Conservation (phyloP, 64 coral and sea anemone genomes). For the Actinia equina region DNA sequence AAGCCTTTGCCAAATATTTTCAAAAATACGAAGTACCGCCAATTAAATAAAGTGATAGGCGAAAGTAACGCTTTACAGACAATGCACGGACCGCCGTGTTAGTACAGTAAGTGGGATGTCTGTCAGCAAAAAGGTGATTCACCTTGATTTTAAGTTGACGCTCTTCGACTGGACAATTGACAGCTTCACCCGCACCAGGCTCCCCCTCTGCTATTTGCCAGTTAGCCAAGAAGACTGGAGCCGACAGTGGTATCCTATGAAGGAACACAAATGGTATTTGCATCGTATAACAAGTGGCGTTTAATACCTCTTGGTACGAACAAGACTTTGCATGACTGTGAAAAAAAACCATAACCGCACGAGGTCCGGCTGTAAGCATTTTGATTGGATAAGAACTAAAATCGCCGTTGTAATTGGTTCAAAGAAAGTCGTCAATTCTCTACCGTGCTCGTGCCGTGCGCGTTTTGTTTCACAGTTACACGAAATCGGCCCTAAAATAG, state of each 20-base stretch:
- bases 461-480: background rate
- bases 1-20: no score
- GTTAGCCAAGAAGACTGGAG: conserved; percentile 59
- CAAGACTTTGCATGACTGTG: background rate
- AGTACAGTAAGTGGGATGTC: no score
- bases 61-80: no score
- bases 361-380: background rate
- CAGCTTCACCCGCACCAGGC: conserved; percentile 49
- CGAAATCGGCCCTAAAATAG: background rate
- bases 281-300: background rate
- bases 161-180: conserved; percentile 85
- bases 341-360: background rate
- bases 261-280: conserved; percentile 2
- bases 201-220: conserved; percentile 81
- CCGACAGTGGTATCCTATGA: conserved; percentile 70
- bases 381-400: background rate
- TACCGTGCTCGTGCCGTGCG: background rate
- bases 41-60: no score
- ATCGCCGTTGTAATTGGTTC: no score
- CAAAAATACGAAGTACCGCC: no score
- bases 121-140: background rate
- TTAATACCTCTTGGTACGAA: background rate
- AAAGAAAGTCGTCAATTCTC: background rate
- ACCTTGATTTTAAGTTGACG: conserved; percentile 77
- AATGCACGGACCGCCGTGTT: no score